Evolutionary conservation across 2,888 invertebrate genomes (phyloP).

Genomic region (Clunio marinus): DNA sequence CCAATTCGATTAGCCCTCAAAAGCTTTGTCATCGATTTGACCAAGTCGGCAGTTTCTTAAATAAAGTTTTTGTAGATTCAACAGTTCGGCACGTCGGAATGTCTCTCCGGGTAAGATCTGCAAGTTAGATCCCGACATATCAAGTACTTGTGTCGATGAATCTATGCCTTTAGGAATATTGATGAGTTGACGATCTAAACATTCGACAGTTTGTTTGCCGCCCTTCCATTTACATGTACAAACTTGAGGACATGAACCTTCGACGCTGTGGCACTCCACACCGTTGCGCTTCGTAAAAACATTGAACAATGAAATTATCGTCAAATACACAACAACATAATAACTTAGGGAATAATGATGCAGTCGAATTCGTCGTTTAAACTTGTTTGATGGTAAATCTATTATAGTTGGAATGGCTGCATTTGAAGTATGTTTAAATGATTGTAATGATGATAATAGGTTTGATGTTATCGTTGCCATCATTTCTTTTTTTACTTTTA

Average conservation of each 20-base stretch:
- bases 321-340: constrained; percentile 31
- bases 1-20: constrained; percentile 83
- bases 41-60: constrained; percentile 78
- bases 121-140: constrained; percentile 82
- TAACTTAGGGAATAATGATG: background rate
- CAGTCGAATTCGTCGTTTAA: constrained; percentile 28
- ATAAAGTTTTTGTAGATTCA: constrained; percentile 83
- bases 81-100: constrained; percentile 73
- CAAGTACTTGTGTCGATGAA: constrained; percentile 84
- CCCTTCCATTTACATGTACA: constrained; percentile 93
- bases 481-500: too few relatives aligned
- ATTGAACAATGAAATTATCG: constrained; percentile 21
- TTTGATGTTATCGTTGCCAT: constrained; percentile 20
- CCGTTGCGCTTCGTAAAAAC: constrained; percentile 22
- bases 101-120: constrained; percentile 77
- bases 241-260: constrained; percentile 66
- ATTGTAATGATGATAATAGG: constrained; percentile 27
- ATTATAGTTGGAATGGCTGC: constrained; percentile 18
- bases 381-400: constrained; percentile 30
- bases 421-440: constrained; percentile 33
- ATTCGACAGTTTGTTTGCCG: constrained; percentile 89
- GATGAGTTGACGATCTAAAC: constrained; percentile 75
- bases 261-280: constrained; percentile 50
- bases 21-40: constrained; percentile 78
- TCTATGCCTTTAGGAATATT: constrained; percentile 82